Percentiles rank a stretch among this genome's conserved stretches.
These are phyloP conservation scores for Chrysoperla carnea DNA, from an alignment of 1,140 invertebrate species.

Conservation along the genomic window DNA sequence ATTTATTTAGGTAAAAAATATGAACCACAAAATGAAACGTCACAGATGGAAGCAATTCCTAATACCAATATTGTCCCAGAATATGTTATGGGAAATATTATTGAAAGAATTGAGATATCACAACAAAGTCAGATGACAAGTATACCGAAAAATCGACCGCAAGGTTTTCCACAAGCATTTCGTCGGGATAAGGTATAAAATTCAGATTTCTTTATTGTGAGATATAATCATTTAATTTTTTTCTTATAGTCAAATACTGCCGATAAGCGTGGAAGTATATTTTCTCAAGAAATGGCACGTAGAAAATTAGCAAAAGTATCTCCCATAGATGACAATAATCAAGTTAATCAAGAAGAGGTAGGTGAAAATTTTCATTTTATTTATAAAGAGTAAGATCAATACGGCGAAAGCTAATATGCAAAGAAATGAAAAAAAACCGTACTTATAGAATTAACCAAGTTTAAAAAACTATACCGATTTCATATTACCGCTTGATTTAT, in stretches of 20 bases:
- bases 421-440: conserved; percentile 2
- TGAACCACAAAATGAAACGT: conserved; percentile 13
- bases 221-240: conserved; percentile 8
- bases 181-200: conserved; percentile 14
- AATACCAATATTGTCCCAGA: conserved; percentile 20
- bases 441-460: neutral
- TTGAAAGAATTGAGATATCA: conserved; percentile 25
- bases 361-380: neutral
- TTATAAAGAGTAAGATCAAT: neutral
- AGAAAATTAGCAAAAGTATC: conserved; percentile 7
- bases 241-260: neutral
- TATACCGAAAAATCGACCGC: conserved; percentile 5
- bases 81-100: conserved; percentile 35
- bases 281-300: conserved; percentile 19
- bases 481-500: neutral
- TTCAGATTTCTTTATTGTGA: conserved; percentile 8
- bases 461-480: neutral
- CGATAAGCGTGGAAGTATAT: conserved; percentile 19
- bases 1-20: conserved; percentile 9
- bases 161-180: conserved; percentile 19
- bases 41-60: conserved; percentile 20
- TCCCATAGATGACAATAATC: neutral
- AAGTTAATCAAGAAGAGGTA: neutral
- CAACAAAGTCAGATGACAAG: conserved; percentile 2
- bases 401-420: conserved; percentile 5